phyloP scores from a whole-genome alignment of 35 echinoderm and acorn worm species.

The Anneissia japonica region DNA sequence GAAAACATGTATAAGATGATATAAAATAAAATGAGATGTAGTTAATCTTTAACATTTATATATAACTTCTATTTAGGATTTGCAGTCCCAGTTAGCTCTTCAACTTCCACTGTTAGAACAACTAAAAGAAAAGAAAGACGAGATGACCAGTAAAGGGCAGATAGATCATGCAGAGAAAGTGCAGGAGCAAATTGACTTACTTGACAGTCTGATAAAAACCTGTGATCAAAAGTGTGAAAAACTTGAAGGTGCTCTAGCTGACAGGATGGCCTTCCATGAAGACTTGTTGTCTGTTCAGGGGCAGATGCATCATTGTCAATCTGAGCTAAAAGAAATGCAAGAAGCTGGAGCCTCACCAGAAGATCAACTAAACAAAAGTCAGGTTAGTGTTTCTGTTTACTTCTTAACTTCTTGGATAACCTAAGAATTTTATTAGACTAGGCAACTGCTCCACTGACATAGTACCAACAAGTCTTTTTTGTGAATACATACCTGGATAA shows the following conservation, averaged over 20 bases:
- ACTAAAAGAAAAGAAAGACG: not conserved
- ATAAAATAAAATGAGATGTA: too few species aligned
- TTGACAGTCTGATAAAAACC: not conserved
- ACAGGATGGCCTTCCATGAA: not conserved
- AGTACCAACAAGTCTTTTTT: too few species aligned
- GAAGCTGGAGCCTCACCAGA: not conserved
- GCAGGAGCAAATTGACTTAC: not conserved
- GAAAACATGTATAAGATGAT: too few species aligned
- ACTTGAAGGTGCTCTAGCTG: not conserved
- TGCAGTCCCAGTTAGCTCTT: not conserved
- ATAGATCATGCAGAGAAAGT: not conserved
- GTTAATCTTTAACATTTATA: too few species aligned
- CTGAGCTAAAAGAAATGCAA: not conserved
- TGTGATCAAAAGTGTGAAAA: not conserved
- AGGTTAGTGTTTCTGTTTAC: not conserved
- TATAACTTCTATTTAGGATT: not conserved
- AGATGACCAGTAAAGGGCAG: not conserved
- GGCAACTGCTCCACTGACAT: too few species aligned
- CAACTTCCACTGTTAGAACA: not conserved
- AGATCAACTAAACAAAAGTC: not conserved
- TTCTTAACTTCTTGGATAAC: too few species aligned
- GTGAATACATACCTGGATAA: too few species aligned
- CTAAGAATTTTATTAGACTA: too few species aligned
- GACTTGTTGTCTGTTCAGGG: not conserved
- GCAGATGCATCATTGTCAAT: not conserved